Evolutionary conservation across 1,140 invertebrate genomes (phyloP).

Genomic region (Himalopsyche phryganea): DNA sequence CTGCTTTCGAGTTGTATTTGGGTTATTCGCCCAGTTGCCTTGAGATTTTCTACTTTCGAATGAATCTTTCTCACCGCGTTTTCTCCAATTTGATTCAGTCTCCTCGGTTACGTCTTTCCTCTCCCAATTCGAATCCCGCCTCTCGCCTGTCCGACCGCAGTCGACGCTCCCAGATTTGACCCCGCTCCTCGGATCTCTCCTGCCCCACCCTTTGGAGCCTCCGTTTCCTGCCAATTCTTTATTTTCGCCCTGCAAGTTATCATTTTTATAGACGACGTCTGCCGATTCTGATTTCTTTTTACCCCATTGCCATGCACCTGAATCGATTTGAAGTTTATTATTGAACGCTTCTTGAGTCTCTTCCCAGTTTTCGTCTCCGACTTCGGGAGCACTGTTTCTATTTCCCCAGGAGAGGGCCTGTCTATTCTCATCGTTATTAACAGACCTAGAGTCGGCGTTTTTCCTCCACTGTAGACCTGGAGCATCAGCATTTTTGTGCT

Average conservation of each 20-base stretch:
- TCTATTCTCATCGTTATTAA: conserved; percentile 1
- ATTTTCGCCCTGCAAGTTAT: background rate
- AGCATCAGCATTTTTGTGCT: background rate
- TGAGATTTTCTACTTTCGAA: conserved; percentile 2
- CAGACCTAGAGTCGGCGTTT: conserved; percentile 7
- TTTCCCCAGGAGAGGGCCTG: too few species aligned
- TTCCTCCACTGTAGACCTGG: conserved; percentile 8
- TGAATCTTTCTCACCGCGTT: conserved; percentile 21
- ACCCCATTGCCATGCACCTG: conserved; percentile 3
- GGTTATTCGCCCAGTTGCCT: background rate
- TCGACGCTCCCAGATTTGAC: background rate
- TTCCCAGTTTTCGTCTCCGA: background rate
- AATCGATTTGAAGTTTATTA: conserved; percentile 3
- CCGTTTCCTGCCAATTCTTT: background rate
- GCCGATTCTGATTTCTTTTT: background rate
- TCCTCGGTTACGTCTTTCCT: conserved; percentile 21
- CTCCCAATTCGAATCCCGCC: background rate
- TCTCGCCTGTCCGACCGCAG: background rate
- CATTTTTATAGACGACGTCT: background rate
- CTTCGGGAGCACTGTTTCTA: too few species aligned
- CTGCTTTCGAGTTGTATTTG: background rate
- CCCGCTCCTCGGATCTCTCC: conserved; percentile 7
- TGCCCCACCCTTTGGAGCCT: background rate
- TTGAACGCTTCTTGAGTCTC: background rate
- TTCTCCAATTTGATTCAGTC: conserved; percentile 29